Base-by-base conservation (phyloP, 1,140 invertebrate species). In the Nasonia longicornis region DNA sequence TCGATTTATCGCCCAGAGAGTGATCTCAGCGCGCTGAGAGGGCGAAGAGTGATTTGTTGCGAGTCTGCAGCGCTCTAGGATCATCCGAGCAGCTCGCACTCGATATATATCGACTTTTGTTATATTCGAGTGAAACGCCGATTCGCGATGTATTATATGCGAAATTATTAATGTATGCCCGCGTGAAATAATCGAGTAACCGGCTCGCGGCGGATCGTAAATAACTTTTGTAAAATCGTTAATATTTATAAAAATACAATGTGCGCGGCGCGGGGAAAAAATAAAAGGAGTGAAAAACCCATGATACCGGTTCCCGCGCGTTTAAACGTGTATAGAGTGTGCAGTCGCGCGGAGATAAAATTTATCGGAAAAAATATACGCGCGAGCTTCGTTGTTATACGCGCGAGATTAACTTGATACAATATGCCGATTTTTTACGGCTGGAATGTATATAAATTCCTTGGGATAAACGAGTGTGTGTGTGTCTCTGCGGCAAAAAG, bases 211-310 rank as follows among this genome's bases (percentile, higher is more conserved):
- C 26, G 26, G 26, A 26, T 70, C 66, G 67, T 77, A 77, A 77
- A 77, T 77, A 66, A 77, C 26, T 69, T 77, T 42, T 77, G 48
- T 70, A 70, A 77, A 77, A 77, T 70, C 22, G 52, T 77, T 77
- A 52, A 70, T 70, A 77, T 77, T 77, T 70, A 29, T 69, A 77
- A 77, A 77, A 78, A 78, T 78, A 52, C 45, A 78, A 78, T 71
- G 77, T 70, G 29, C 29, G 38, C 38, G 4, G 38, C 38, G 38
- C 38, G 6, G 67, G 67, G 48, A 66, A 71, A 58, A 52, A 70
- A 12, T 35, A 52, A 52, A 12, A 71, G 48, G 20, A n/a, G 16
- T 2, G 16, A 16, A 20, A 7, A 20, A 22, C n/a, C n/a, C 2
- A 78, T 26, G 26, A 2, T 78, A 78, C 77, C 77, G 77, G 77